A percentile compares a stretch with the other conserved stretches of the same genome.
phyloP scores from a whole-genome alignment of 2,797 vertebrate genomes.

The Dendrocincla fuliginosa region DNA sequence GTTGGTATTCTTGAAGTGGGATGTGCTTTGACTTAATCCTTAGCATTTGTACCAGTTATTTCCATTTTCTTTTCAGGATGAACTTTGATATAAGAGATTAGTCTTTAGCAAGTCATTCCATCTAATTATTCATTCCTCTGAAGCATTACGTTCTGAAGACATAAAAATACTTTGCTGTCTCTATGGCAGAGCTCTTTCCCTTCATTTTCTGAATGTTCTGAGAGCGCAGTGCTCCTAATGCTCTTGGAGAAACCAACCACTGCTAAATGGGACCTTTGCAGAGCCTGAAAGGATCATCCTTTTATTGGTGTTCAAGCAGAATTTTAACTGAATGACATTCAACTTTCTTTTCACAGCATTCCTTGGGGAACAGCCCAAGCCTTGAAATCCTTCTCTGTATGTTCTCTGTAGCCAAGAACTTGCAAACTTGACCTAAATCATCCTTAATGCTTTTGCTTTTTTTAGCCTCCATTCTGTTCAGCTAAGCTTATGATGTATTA shows the following conservation, averaged over 20 bases:
- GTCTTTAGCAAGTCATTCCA: not conserved
- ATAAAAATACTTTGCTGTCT: not conserved
- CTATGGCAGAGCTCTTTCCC: not conserved
- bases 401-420: not conserved
- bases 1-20: not conserved
- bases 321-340: not conserved
- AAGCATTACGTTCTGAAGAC: not conserved
- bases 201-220: not conserved
- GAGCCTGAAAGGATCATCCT: not conserved
- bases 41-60: not conserved
- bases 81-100: not conserved
- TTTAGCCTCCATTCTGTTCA: not conserved
- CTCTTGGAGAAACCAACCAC: not conserved
- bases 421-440: conserved; percentile 15
- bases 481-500: not conserved
- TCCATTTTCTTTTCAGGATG: not conserved
- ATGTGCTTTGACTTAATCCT: not conserved
- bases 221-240: not conserved
- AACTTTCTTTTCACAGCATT: not conserved
- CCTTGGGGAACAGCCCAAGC: not conserved
- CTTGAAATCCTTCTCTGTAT: not conserved
- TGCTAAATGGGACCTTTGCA: not conserved
- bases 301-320: not conserved
- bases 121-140: not conserved
- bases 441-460: not conserved